phyloP scores from a whole-genome alignment of 2,113 vertebrate species.

The Scomber scombrus region DNA sequence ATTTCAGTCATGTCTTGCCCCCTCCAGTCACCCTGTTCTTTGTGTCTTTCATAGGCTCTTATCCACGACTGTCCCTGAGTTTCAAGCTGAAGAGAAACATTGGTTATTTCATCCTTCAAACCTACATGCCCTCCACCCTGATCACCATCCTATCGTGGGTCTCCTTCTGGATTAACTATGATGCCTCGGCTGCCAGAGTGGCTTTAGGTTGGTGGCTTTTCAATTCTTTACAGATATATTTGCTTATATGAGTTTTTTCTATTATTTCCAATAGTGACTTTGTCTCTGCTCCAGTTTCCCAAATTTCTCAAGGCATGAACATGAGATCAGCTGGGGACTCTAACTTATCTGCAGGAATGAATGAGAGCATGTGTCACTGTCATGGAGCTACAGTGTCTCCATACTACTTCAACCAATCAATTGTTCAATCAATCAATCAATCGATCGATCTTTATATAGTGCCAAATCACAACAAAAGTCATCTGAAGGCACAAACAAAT shows the following conservation, averaged over 20 bases:
- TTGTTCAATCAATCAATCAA: too few species aligned
- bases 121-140: constrained; percentile 68
- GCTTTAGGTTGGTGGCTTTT: constrained; percentile 87
- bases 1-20: not conserved
- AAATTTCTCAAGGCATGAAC: too few species aligned
- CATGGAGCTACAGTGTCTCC: too few species aligned
- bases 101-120: constrained; percentile 69
- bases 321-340: too few species aligned
- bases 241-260: not conserved
- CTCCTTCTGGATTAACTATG: constrained; percentile 89
- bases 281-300: too few species aligned
- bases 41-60: constrained; percentile 87
- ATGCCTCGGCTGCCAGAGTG: constrained; percentile 96
- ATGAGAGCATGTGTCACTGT: too few species aligned
- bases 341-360: too few species aligned
- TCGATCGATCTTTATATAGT: too few species aligned
- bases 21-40: not conserved
- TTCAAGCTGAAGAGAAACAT: constrained; percentile 72
- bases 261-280: too few species aligned
- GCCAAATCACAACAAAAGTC: too few species aligned
- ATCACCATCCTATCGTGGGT: constrained; percentile 72
- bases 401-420: too few species aligned
- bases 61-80: constrained; percentile 89
- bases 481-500: too few species aligned
- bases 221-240: not conserved